Percentiles rank a stretch among this genome's conserved stretches.
These are phyloP conservation scores for Scytalopus superciliaris DNA, from an alignment of 2,113 vertebrate genomes.

Conservation along the genomic window DNA sequence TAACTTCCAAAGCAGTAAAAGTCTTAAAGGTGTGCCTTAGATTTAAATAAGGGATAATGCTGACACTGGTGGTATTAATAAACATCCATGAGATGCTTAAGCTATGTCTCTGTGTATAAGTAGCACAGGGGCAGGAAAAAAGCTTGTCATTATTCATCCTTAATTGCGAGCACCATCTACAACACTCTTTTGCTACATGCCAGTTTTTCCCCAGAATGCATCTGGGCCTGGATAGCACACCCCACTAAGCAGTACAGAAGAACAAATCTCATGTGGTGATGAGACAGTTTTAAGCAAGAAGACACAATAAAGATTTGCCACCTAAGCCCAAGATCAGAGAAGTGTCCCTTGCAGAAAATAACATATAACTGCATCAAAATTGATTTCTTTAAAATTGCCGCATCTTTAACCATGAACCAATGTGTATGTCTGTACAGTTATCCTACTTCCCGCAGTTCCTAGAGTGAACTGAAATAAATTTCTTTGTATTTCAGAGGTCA, in stretches of 20 bases:
- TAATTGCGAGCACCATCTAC: background rate
- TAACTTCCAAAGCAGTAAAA: background rate
- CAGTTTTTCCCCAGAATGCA: background rate
- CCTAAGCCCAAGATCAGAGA: background rate
- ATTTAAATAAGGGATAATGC: background rate
- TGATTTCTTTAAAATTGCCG: background rate
- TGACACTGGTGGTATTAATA: background rate
- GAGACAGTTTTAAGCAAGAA: background rate
- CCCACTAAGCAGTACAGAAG: background rate
- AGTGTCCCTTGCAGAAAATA: background rate
- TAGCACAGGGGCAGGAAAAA: background rate
- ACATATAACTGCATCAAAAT: background rate
- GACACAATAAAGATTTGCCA: background rate
- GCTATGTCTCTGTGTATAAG: background rate
- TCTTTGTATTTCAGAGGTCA: background rate
- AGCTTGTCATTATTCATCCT: background rate
- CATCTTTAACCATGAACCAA: background rate
- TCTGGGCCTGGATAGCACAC: background rate
- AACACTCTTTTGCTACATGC: background rate
- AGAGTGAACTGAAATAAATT: background rate
- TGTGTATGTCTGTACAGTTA: background rate
- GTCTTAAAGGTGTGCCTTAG: background rate
- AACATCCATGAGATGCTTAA: background rate
- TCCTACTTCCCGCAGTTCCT: background rate
- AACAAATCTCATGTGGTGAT: background rate